Percentiles rank a stretch among this genome's conserved stretches.
These are phyloP conservation scores for Calliphora vomitoria DNA, from an alignment of 2,888 invertebrate species.

Conservation along the genomic window DNA sequence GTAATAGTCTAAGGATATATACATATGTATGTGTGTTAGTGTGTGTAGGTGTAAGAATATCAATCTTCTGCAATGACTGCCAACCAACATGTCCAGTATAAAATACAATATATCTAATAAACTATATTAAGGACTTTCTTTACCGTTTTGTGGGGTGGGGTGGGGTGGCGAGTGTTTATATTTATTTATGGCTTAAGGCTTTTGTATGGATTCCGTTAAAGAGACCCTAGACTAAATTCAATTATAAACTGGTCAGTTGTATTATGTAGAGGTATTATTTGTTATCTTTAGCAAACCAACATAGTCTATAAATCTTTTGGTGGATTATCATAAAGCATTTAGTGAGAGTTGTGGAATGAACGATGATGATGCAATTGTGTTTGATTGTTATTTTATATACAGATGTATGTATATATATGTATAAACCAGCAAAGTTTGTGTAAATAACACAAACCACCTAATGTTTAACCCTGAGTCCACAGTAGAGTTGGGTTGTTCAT, in stretches of 20 bases:
- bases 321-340: constrained; percentile 4
- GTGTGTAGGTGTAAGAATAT: constrained; percentile 2
- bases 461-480: too few relatives aligned
- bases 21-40: background rate
- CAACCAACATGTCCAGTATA: background rate
- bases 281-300: constrained; percentile 32
- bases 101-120: constrained; percentile 4
- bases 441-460: too few relatives aligned
- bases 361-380: constrained; percentile 9
- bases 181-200: background rate
- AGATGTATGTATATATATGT: too few relatives aligned
- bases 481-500: too few relatives aligned
- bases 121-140: background rate
- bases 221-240: constrained; percentile 19
- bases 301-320: constrained; percentile 47
- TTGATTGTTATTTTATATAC: background rate
- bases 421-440: too few relatives aligned
- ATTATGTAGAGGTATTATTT: background rate
- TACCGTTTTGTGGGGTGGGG: background rate
- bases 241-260: constrained; percentile 31
- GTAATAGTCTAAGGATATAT: background rate
- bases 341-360: background rate
- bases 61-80: constrained; percentile 19
- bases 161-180: background rate
- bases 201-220: background rate